Conservation (phyloP, 2,797 vertebrate genomes). For the Micrastur ruficollis region DNA sequence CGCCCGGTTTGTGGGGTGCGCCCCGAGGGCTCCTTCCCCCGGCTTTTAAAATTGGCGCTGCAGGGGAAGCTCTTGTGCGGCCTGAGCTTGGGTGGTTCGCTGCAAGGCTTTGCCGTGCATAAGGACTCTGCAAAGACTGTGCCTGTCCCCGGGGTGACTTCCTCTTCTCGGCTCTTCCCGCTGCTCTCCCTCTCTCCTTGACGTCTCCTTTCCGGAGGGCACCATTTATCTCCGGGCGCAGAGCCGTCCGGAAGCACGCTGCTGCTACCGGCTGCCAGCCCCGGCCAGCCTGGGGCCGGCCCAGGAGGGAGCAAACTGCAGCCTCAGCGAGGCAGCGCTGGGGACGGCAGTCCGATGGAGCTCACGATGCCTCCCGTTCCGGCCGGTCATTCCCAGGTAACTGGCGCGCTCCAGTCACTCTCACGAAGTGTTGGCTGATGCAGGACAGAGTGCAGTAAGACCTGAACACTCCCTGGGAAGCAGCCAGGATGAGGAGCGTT, state of each 20-base stretch:
- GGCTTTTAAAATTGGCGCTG: background rate
- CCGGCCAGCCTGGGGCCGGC: background rate
- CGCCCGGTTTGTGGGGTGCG: too few species aligned
- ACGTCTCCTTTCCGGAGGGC: background rate
- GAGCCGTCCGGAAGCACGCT: background rate
- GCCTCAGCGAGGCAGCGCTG: accelerated
- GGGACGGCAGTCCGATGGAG: accelerated
- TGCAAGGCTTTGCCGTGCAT: background rate
- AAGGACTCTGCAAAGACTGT: background rate
- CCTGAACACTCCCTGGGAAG: background rate
- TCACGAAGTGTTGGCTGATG: background rate
- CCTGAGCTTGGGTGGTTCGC: accelerated
- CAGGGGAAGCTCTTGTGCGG: background rate
- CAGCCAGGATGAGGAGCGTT: background rate
- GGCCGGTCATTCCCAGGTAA: accelerated
- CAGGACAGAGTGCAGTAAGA: background rate
- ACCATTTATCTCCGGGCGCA: accelerated
- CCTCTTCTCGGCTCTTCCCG: background rate
- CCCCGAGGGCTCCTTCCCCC: too few species aligned
- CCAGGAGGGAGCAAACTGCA: background rate
- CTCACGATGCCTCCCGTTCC: accelerated
- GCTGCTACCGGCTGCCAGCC: background rate
- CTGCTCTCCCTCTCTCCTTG: background rate
- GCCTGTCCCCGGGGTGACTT: background rate
- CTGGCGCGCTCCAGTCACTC: background rate